Base-by-base conservation (phyloP, 2,113 vertebrate species). In the Bufo bufo region DNA sequence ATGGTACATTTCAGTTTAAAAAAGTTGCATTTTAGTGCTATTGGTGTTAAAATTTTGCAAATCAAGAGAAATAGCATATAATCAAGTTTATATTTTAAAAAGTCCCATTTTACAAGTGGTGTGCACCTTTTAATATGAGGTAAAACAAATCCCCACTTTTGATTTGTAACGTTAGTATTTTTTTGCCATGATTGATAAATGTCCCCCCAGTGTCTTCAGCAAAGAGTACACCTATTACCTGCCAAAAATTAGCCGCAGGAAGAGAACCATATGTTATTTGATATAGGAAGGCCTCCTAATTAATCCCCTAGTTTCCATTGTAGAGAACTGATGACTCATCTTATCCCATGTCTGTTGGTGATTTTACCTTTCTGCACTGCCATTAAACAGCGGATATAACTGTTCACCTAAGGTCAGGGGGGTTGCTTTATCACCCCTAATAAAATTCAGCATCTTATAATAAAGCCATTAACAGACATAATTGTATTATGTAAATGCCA, bases 251-350 rank as follows among this genome's bases (percentile, higher is more conserved):
- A 23, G 59, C 49, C 77, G 43, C 56, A 59, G 0, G 58, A 43
- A 58, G 16, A 80, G 54, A 80, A 43, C 12, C 77, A 80, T 43
- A 58, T 80, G 52, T 43, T 80, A 17, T 80, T 80, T 80, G 13
- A 79, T 78, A 58, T 33, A 59, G 4, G 13, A 59, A 52, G 17
- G 54, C 23, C 5, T 16, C 33, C 10, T 80, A n/a, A n/a, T 13
- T 56, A 13, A 56, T 56, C 4, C 33, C 6, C 13, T 13, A 56
- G 33, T 58, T 52, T 79, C 20, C 54, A 61, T 61, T 65, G 20
- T 45, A 61, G 54, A 19, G 23, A 5, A 82, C 43, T 45, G 16
- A 65, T 82, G 52, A 45, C 17, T 10, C 20, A 20, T 77, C 17
- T 77, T 11, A 4, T 54, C 50, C 17, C 45, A 82, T 49, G 80